Conservation (phyloP, 2,113 vertebrate genomes). For the Coregonus clupeaformis region DNA sequence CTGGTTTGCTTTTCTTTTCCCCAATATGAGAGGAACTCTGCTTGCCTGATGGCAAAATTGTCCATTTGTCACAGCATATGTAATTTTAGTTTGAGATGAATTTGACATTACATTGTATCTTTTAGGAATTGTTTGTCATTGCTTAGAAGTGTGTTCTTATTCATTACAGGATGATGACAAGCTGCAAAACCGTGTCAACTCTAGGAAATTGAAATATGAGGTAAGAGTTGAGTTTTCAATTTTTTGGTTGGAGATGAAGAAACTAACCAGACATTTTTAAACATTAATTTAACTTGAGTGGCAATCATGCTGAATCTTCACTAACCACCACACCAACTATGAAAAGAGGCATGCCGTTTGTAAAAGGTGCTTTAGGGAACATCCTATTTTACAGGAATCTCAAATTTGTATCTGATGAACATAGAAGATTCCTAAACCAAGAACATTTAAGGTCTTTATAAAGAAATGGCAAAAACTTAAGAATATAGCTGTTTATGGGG, state of each 20-base stretch:
- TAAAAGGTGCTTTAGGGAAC: too few species aligned
- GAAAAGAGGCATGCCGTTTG: too few species aligned
- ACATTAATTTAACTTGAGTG: slow-evolving; percentile 3
- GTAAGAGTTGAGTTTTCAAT: slow-evolving; percentile 38
- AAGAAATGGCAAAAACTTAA: too few species aligned
- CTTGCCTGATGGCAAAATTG: too few species aligned
- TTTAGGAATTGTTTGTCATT: neutral
- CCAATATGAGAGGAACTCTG: neutral
- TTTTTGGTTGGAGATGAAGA: neutral
- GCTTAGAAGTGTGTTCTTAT: neutral
- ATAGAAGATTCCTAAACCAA: too few species aligned
- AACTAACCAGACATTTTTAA: neutral
- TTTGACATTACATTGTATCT: neutral
- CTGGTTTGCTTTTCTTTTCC: slow-evolving; percentile 6
- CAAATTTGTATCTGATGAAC: too few species aligned
- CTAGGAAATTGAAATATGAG: slow-evolving; percentile 69
- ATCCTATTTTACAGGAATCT: too few species aligned
- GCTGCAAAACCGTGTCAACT: slow-evolving; percentile 34
- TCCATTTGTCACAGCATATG: too few species aligned
- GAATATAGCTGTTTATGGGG: too few species aligned
- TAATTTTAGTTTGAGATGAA: too few species aligned
- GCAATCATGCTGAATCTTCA: neutral
- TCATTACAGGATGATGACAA: slow-evolving; percentile 66
- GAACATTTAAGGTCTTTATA: too few species aligned
- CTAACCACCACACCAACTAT: too few species aligned